Conservation (phyloP, 2,797 vertebrate genomes). For the Melanogrammus aeglefinus region DNA sequence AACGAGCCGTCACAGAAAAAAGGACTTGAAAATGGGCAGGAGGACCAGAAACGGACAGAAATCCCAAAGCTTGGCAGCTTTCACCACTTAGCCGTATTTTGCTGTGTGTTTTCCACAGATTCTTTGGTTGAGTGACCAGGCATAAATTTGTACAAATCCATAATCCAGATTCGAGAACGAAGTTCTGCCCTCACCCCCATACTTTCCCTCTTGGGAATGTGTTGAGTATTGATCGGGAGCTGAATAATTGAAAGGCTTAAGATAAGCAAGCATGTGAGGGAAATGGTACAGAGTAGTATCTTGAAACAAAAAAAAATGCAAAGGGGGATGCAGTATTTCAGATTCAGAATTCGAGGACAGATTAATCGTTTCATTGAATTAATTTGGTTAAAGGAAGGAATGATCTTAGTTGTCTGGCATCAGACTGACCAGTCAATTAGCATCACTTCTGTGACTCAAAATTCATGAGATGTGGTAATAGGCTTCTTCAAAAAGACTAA, state of each 20-base stretch:
- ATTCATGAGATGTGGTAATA: too few relatives aligned
- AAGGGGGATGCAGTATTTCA: background rate
- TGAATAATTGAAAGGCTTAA: constrained; percentile 77
- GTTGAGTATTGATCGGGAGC: constrained; percentile 70
- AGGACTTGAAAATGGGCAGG: background rate
- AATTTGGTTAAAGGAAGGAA: background rate
- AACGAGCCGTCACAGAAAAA: constrained; percentile 42
- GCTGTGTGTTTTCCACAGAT: constrained; percentile 59
- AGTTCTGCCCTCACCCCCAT: constrained; percentile 47
- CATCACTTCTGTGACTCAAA: background rate
- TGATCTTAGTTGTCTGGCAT: background rate
- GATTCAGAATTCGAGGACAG: background rate
- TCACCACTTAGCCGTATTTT: constrained; percentile 53
- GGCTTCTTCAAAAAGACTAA: too few relatives aligned
- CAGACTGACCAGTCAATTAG: background rate
- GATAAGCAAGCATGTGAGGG: constrained; percentile 66
- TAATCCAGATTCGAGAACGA: constrained; percentile 68
- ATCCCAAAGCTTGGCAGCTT: constrained; percentile 28
- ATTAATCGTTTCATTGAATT: background rate
- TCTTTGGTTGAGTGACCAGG: constrained; percentile 62
- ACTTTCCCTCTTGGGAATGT: constrained; percentile 60
- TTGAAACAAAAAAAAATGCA: background rate
- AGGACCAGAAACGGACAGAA: constrained; percentile 53
- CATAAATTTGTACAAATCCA: constrained; percentile 75
- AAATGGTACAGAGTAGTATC: constrained; percentile 60